Evolutionary conservation across 2,797 vertebrate genomes (phyloP), one percentile per base, ranked within the genome.

Genomic region (Manis javanica): DNA sequence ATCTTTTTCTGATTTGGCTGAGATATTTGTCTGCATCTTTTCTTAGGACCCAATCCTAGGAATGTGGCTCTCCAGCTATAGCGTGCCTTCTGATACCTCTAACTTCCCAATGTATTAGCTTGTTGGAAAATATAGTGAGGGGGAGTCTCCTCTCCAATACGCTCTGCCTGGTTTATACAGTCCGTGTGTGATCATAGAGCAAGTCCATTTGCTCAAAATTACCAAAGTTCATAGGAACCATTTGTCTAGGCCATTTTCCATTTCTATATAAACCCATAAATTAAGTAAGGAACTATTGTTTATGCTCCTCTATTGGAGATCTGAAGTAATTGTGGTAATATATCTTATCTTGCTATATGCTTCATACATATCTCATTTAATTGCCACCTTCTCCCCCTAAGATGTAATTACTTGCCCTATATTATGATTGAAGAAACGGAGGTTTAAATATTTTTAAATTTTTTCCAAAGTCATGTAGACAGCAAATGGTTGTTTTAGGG

Each of bases 401-500:
- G 51, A 34, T 90, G 53, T n/a, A 49, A 77, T 94, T 61, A 69
- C 21, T 84, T 75, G n/a, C 31, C 4, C 24, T 82, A 8, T 90
- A 49, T 75, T 68, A 75, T 79, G 31, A 19, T 61, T 95, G 87
- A 91, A 93, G 90, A 88, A 87, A 87, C 18, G 29, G 39, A 81
- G 31, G 34, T 83, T 91, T 59, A 83, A 39, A 39, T 49, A 37
- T n/a, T 42, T 61, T 74, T 77, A 87, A 86, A 42, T 42, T 42
- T 68, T 87, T 51, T 1, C 63, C 51, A 10, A 69, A 37, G 46
- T 87, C 12, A 61, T 64, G 18, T 26, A 91, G 53, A 11, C 51
- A 89, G 16, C 16, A 90, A 68, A n/a, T 86, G 49, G 19, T 42
- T 51, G 11, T 92, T 93, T 90, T 19, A 77, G 64, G 49, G 61